Evolutionary conservation across 2,888 invertebrate genomes (phyloP), one percentile per base, ranked within the genome.

Genomic region (Macrosoma leucophasiata): DNA sequence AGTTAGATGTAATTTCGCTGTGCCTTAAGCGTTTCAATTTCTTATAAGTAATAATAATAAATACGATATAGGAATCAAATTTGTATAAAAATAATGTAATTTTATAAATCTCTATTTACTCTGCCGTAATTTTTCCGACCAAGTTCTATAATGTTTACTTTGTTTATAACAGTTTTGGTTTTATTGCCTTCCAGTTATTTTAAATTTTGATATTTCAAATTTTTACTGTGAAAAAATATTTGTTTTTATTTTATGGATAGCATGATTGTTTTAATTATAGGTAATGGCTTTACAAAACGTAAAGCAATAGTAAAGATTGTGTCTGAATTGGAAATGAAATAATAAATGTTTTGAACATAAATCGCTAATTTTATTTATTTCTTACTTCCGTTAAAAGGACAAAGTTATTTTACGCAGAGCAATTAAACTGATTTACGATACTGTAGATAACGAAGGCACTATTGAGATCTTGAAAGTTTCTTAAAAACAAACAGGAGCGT

Each of bases 11-110:
- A 81, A 81, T 72, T 74, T 75, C 68, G 73, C 77, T 72, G 82
- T 84, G 82, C 82, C 82, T 84, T 84, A 82, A 65, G 78, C 76
- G 82, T 84, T 78, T 82, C 82, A 84, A 82, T 82, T 82, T 82
- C 70, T 70, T 67, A 65, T 65, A 64, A 67, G 56, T 74, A 72
- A 70, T 43, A 44, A 44, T 39, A 43, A 41, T 41, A 47, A 46
- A 35, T 34, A 58, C 52, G 55, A 60, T 58, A 58, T 59, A 66
- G 67, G 59, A 57, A 58, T 63, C 57, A 72, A 63, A 64, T 69
- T 74, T 74, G 69, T 70, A 72, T 57, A 63, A 68, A 55, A 52
- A 48, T 55, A 56, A 58, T 60, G 64, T 72, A 70, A 66, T 69
- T 76, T 75, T 74, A 61, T 66, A 72, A 72, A 57, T 61, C 58